A percentile compares a stretch with the other conserved stretches of the same genome.
These are phyloP conservation scores for Holocentrus rufus DNA, from an alignment of 2,797 vertebrate species.

Conservation along the genomic window DNA sequence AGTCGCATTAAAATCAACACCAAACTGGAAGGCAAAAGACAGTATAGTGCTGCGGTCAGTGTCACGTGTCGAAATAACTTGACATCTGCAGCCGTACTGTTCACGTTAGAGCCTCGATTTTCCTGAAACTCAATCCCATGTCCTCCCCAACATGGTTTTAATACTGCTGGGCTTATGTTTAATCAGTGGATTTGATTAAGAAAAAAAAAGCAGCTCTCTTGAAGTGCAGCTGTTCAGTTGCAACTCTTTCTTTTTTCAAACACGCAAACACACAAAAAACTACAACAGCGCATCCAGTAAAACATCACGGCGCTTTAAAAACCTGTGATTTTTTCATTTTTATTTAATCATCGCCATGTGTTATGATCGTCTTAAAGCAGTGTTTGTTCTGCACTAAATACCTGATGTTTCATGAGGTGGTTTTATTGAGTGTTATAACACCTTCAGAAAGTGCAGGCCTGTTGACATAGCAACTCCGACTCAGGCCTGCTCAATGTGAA, in stretches of 20 bases:
- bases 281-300: neutral
- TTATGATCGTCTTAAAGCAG: neutral
- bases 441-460: neutral
- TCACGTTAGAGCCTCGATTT: conserved; percentile 3
- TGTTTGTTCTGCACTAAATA: neutral
- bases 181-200: conserved; percentile 18
- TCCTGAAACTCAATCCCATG: neutral
- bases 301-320: neutral
- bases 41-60: conserved; percentile 13
- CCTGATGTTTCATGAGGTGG: neutral
- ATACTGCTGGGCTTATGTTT: neutral
- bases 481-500: neutral
- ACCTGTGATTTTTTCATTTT: neutral
- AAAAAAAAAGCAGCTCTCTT: neutral
- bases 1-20: conserved; percentile 28
- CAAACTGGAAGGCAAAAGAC: neutral
- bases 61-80: conserved; percentile 12
- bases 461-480: neutral
- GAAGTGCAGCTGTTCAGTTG: conserved; percentile 10
- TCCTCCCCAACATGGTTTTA: neutral
- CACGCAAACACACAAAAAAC: neutral
- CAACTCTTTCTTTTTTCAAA: neutral
- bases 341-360: neutral
- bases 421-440: neutral
- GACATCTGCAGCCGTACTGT: conserved; percentile 13